These are phyloP conservation scores for Aldabrachelys gigantea DNA, from an alignment of 2,113 vertebrate species.

Conservation along the genomic window DNA sequence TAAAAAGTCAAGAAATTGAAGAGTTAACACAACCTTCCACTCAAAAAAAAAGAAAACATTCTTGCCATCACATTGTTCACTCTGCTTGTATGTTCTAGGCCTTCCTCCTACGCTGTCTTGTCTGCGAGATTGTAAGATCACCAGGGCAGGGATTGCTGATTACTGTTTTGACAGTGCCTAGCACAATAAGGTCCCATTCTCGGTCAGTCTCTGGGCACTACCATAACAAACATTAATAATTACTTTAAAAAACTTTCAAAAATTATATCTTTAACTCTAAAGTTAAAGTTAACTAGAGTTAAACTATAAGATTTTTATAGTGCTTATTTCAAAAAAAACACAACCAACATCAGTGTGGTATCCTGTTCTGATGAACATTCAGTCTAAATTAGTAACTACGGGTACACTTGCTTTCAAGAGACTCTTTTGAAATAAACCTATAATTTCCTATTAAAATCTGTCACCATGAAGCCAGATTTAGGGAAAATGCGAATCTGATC, in stretches of 20 bases:
- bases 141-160: not conserved
- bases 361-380: not conserved
- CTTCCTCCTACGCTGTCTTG: not conserved
- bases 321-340: not conserved
- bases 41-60: not conserved
- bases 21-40: not conserved
- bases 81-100: not conserved
- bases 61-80: not conserved
- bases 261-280: not conserved
- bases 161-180: not conserved
- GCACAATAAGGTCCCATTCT: not conserved
- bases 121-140: not conserved
- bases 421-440: not conserved
- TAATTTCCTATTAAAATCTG: not conserved
- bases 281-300: no score
- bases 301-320: not conserved
- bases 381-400: not conserved
- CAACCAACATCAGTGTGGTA: not conserved
- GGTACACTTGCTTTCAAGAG: not conserved
- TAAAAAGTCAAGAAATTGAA: not conserved
- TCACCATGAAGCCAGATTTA: not conserved
- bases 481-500: not conserved
- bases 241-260: not conserved
- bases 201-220: not conserved
- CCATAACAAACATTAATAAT: not conserved